Evolutionary conservation across 2,888 invertebrate genomes (phyloP).

Genomic region (Mayetiola destructor): DNA sequence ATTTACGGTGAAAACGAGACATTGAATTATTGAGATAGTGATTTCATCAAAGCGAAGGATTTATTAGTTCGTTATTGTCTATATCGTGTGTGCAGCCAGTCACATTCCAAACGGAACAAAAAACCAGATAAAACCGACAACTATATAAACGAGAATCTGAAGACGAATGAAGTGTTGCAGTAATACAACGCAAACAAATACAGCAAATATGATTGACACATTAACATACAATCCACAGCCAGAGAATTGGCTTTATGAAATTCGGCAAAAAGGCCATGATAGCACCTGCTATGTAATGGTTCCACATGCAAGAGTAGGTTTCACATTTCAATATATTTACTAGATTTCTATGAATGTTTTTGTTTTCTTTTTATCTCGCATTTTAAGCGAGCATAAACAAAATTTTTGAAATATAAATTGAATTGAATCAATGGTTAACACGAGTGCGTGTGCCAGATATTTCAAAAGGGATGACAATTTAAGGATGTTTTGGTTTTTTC

Average conservation of each 20-base stretch:
- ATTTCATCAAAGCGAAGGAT: neutral
- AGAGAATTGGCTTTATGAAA: constrained; percentile 48
- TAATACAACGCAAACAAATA: neutral
- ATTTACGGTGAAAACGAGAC: neutral
- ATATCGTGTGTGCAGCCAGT: no score
- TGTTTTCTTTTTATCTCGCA: neutral
- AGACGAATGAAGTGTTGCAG: constrained; percentile 12
- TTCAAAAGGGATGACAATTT: no score
- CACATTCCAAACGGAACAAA: no score
- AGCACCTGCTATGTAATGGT: constrained; percentile 55
- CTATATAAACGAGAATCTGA: neutral
- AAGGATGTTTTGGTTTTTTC: no score
- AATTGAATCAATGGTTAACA: no score
- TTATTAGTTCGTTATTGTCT: neutral
- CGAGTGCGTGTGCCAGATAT: no score
- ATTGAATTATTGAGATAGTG: neutral
- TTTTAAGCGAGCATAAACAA: neutral
- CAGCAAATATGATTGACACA: constrained; percentile 14
- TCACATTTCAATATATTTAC: constrained; percentile 9
- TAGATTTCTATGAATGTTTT: no score
- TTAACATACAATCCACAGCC: constrained; percentile 25
- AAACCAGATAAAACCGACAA: no score
- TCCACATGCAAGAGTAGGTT: constrained; percentile 49
- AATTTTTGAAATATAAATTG: no score
- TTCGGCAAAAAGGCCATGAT: constrained; percentile 48